These are phyloP conservation scores for Dascillus cervinus DNA, from an alignment of 2,888 invertebrate species.

Conservation along the genomic window DNA sequence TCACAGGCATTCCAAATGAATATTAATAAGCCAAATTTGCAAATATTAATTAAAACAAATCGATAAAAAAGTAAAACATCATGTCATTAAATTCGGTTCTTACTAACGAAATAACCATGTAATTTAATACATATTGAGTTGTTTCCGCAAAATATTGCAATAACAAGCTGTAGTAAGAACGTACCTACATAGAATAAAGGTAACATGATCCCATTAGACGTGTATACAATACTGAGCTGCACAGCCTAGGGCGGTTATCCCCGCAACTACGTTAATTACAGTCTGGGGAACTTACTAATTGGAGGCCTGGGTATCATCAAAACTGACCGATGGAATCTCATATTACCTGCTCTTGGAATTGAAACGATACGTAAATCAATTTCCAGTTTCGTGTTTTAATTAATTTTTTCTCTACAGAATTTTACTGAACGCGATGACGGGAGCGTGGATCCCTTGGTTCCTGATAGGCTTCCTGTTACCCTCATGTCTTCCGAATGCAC, in stretches of 20 bases:
- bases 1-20: no score
- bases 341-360: neutral
- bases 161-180: no score
- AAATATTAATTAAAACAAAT: no score
- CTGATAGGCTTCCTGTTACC: constrained; percentile 33
- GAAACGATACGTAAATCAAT: no score
- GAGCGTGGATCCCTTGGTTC: constrained; percentile 32
- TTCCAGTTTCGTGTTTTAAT: no score
- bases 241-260: constrained; percentile 7
- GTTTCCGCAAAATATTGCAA: no score
- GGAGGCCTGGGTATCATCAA: constrained; percentile 4
- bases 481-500: constrained; percentile 33
- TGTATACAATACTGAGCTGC: constrained; percentile 6
- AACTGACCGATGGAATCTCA: neutral
- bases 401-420: constrained; percentile 19
- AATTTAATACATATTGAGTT: no score
- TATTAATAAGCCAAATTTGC: no score
- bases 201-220: constrained; percentile 11
- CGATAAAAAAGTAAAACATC: no score
- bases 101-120: no score
- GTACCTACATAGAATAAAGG: no score
- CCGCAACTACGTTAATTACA: constrained; percentile 8
- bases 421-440: constrained; percentile 28
- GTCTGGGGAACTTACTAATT: constrained; percentile 9
- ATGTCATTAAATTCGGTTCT: no score